A percentile compares a stretch with the other conserved stretches of the same genome.
Conservation (phyloP, 2,113 vertebrate species). For the Benitochromis conjunctus region DNA sequence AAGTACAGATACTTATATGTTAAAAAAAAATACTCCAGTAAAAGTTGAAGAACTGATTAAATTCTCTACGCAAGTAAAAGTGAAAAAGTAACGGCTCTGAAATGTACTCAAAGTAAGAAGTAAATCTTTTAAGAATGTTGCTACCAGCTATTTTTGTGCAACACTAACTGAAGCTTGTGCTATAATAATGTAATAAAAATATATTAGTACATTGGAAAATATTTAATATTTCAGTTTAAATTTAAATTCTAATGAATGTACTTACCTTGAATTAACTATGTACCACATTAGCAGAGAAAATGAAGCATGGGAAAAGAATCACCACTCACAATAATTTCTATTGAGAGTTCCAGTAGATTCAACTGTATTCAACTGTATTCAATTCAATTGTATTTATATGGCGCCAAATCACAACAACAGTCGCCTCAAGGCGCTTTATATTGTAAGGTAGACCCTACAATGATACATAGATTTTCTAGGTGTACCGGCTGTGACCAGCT, state of each 20-base stretch:
- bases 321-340: not conserved
- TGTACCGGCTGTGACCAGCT: not conserved
- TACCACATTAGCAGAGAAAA: not conserved
- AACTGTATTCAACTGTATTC: too few relatives aligned
- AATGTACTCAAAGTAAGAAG: not conserved
- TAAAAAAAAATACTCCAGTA: not conserved
- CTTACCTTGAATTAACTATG: too few relatives aligned
- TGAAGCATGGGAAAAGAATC: not conserved
- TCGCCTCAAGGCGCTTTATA: not conserved
- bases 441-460: not conserved
- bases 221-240: too few relatives aligned
- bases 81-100: not conserved
- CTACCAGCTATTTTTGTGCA: not conserved
- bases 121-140: not conserved
- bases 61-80: not conserved
- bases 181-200: too few relatives aligned
- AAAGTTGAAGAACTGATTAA: not conserved
- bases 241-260: too few relatives aligned
- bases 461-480: not conserved
- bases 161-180: not conserved
- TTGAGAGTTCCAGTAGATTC: not conserved
- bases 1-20: not conserved
- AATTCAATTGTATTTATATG: not conserved
- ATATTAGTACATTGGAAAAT: too few relatives aligned
- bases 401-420: not conserved